Evolutionary conservation across 2,797 vertebrate genomes (phyloP).

Genomic region (Hypotaenidia okinawae): DNA sequence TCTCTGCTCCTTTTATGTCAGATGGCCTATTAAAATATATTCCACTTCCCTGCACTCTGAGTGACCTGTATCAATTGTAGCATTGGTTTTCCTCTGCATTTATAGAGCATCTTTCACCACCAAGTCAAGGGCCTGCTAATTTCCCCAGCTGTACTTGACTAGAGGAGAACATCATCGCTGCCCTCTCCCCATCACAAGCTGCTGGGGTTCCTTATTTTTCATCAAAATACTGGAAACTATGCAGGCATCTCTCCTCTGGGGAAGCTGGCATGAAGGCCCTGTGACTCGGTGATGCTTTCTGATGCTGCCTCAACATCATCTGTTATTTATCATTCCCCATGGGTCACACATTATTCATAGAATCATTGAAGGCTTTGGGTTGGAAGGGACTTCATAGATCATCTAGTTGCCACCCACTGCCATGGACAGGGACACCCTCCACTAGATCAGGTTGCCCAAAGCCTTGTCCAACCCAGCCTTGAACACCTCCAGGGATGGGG

Average conservation of each 20-base stretch:
- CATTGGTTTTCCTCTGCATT: not conserved
- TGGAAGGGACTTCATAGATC: too few relatives aligned
- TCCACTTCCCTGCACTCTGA: not conserved
- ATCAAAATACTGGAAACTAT: not conserved
- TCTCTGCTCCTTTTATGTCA: not conserved
- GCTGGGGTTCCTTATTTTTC: not conserved
- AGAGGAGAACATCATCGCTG: not conserved
- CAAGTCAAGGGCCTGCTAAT: not conserved
- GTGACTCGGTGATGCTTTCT: not conserved
- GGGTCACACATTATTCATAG: not conserved
- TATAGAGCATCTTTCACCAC: not conserved
- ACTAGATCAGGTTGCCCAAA: too few relatives aligned
- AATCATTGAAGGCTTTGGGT: too few relatives aligned
- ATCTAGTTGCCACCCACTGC: too few relatives aligned
- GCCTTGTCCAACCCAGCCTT: too few relatives aligned
- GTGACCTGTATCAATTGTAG: not conserved
- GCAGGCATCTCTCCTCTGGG: not conserved
- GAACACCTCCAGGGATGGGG: too few relatives aligned
- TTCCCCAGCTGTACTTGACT: not conserved
- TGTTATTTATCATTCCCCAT: not conserved
- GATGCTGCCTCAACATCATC: not conserved
- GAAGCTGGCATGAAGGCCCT: fast-evolving
- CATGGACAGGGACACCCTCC: too few relatives aligned
- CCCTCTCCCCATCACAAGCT: fast-evolving
- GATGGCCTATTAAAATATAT: not conserved